Evolutionary conservation across 2,888 invertebrate species (phyloP).

Genomic region (Hydraecia micacea): DNA sequence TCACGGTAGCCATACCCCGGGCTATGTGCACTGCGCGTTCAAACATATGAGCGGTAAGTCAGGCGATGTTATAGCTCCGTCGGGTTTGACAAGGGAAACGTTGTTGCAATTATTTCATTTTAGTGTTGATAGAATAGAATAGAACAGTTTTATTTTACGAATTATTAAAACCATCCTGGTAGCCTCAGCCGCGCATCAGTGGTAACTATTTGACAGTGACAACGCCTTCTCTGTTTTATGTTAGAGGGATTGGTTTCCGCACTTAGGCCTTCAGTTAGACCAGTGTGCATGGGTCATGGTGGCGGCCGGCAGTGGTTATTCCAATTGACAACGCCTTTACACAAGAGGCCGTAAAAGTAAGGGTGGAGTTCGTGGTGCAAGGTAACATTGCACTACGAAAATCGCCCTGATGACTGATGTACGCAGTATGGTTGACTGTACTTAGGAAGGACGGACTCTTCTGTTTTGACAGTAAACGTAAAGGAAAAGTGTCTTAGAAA

Average conservation of each 20-base stretch:
- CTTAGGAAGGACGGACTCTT: neutral
- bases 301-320: neutral
- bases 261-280: neutral
- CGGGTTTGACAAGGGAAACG: neutral
- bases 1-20: slow-evolving; percentile 68
- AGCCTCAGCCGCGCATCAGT: neutral
- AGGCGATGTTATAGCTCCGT: slow-evolving; percentile 23
- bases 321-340: neutral
- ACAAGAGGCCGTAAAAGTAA: neutral
- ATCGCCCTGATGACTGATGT: neutral
- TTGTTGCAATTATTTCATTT: slow-evolving; percentile 13
- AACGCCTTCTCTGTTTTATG: neutral
- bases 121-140: slow-evolving; percentile 3
- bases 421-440: neutral
- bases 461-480: neutral
- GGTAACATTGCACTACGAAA: neutral
- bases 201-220: neutral
- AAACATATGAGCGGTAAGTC: slow-evolving; percentile 19
- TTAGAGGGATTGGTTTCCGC: neutral
- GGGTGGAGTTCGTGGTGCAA: neutral
- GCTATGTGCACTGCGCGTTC: slow-evolving; percentile 50
- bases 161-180: neutral
- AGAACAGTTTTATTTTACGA: neutral
- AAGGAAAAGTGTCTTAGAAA: neutral
- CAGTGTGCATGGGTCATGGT: neutral